Conservation (phyloP, 2,888 invertebrate species). For the Lottia gigantea region DNA sequence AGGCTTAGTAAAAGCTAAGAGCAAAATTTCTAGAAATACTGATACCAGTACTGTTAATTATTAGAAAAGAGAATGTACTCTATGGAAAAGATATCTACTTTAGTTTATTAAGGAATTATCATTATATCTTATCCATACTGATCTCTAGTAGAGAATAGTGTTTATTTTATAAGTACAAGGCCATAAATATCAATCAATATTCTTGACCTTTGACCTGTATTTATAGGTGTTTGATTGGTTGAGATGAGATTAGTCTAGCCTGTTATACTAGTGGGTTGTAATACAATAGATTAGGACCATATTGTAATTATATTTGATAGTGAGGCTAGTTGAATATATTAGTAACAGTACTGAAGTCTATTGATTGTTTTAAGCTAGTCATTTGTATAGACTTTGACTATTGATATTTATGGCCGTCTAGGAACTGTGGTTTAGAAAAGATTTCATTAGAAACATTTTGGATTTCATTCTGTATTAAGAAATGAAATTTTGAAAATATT, state of each 20-base stretch:
- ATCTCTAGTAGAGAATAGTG: not conserved
- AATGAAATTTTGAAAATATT: too few species aligned
- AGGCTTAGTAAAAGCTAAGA: too few species aligned
- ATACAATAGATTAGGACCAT: slow-evolving; percentile 2
- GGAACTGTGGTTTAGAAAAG: too few species aligned
- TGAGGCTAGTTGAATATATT: not conserved
- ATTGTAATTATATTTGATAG: slow-evolving; percentile 3
- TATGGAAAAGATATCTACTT: too few species aligned
- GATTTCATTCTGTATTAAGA: too few species aligned
- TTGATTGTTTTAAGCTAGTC: slow-evolving; percentile 4
- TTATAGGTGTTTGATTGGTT: not conserved
- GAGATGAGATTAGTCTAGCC: slow-evolving; percentile 4
- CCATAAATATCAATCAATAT: slow-evolving; percentile 6
- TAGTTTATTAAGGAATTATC: too few species aligned
- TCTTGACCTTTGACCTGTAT: not conserved
- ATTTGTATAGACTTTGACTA: too few species aligned
- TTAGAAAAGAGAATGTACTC: too few species aligned
- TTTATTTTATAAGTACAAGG: not conserved
- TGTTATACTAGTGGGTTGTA: not conserved
- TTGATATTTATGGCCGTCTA: too few species aligned
- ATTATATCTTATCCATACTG: not conserved
- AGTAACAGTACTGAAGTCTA: not conserved
- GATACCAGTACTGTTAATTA: too few species aligned
- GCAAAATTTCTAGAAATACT: too few species aligned
- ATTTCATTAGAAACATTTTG: too few species aligned